phyloP scores from a whole-genome alignment of 2,888 invertebrate species.

The Ichneumoninae sp. region DNA sequence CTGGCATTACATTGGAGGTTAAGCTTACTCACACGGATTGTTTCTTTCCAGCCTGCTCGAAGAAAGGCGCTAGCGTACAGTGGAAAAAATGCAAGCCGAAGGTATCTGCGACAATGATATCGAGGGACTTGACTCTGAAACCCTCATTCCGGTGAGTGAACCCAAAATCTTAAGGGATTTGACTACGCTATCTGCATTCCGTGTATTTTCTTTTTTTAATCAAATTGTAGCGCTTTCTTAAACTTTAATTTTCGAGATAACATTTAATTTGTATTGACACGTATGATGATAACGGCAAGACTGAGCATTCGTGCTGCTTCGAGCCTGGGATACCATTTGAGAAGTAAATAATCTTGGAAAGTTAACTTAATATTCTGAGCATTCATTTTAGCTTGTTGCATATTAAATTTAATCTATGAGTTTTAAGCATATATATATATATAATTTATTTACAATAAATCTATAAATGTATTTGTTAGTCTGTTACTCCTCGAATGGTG shows the following conservation, averaged over 20 bases:
- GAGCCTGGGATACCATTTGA: background rate
- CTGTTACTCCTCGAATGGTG: background rate
- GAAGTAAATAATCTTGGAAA: background rate
- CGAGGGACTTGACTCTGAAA: constrained; percentile 81
- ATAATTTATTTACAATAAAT: background rate
- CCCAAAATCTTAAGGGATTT: background rate
- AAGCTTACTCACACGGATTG: constrained; percentile 66
- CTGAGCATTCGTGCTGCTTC: background rate
- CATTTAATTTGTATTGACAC: background rate
- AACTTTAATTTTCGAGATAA: background rate
- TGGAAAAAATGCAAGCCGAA: constrained; percentile 81
- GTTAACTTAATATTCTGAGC: no score
- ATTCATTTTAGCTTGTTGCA: no score
- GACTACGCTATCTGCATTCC: background rate
- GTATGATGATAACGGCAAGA: background rate
- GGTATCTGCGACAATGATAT: constrained; percentile 82
- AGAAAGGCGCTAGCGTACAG: constrained; percentile 66
- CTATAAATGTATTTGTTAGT: background rate
- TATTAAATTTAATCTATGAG: no score
- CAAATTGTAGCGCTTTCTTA: background rate
- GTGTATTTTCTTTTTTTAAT: background rate
- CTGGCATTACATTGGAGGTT: constrained; percentile 53
- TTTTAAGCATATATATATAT: no score
- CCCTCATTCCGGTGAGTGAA: constrained; percentile 84
- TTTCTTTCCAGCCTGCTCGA: constrained; percentile 73